Base-by-base conservation (phyloP, 1,140 invertebrate genomes). In the Pectinophora gossypiella region DNA sequence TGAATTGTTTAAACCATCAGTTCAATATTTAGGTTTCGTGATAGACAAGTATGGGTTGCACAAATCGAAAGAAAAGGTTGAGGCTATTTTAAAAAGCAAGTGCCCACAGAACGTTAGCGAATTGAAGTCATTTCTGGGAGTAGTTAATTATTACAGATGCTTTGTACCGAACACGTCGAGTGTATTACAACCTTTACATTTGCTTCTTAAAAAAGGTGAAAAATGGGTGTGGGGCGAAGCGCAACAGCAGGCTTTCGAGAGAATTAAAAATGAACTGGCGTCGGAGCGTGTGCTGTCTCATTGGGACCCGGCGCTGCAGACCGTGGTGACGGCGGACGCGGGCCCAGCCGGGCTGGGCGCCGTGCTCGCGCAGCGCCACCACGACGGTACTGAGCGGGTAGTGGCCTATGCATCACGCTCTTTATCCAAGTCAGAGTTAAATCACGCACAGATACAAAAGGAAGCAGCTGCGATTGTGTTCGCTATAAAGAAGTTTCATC, bases 381-480 rank as follows among this genome's bases (percentile, higher is more conserved):
- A n/a, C n/a, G 40, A 43, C 40, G 40, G 40, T 9, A 4, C 3
- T 13, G 40, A 43, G 40, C 40, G 44, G 3, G 19, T n/a, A 3
- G 78, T 66, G 27, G 54, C 60, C 47, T 80, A 89, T 68, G 75
- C 70, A 44, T 88, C 85, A 51, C 54, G 71, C 48, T 65, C 68
- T 18, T 62, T 88, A 51, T 61, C 46, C 22, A n/a, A 43, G 32
- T 19, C 54, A 49, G 79, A 89, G 64, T 54, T 49, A 27, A 76
- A 70, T 23, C 89, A 88, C 65, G 44, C 68, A 47, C 46, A 63
- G 19, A 53, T 61, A n/a, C 54, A 65, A 15, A 50, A 43, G 15
- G 58, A 64, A 27, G 62, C 49, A 7, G 43, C 21, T n/a, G 38
- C 61, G 5, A 51, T 64, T 19, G 42, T 62, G 7, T 65, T 59